Base-by-base conservation (phyloP, 1,140 invertebrate species). In the Platyscapa corneri region DNA sequence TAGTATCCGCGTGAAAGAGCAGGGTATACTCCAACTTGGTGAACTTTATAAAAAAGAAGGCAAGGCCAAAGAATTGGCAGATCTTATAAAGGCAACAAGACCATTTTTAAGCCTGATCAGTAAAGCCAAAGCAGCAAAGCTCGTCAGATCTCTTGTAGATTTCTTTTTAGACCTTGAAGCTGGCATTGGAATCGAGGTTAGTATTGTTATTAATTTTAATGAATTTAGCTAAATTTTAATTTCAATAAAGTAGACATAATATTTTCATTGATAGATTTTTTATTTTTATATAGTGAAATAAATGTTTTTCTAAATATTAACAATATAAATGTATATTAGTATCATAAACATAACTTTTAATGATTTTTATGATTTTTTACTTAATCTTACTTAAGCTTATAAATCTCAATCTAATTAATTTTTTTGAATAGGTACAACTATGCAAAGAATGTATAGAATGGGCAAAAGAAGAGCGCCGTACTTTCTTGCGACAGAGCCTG, bases 371-470 rank as follows among this genome's bases (percentile, higher is more conserved):
- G 42, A 46, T 46, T 46, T 46, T 7, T 46, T 7, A 46, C 12
- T 46, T 46, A 46, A 46, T 46, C 42, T 46, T 46, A 46, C n/a
- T n/a, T n/a, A n/a, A n/a, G n/a, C n/a, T n/a, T n/a, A n/a, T n/a
- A n/a, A 2, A 53, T 12, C 67, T 65, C 34, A 80, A 42, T 16
- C 46, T 67, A 46, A 65, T 67, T 70, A 42, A 30, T 80, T 76
- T 20, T 80, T 84, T 83, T 53, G 2, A 53, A 10, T 77, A 93
- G 91, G 96, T 97, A 53, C 97, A 98, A 92, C 93, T 98, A 64
- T 97, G 96, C 91, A 97, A 98, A 94, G 99, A 99, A 94, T 99
- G 98, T 94, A 99, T 99, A 94, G 97, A 99, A 94, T 99, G 99
- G 99, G 98, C 99, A 32, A 99, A 99, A 92, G 96, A 98, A 92